These are phyloP conservation scores for Serranus cabrilla DNA, from an alignment of 2,797 vertebrate genomes.

Conservation along the genomic window DNA sequence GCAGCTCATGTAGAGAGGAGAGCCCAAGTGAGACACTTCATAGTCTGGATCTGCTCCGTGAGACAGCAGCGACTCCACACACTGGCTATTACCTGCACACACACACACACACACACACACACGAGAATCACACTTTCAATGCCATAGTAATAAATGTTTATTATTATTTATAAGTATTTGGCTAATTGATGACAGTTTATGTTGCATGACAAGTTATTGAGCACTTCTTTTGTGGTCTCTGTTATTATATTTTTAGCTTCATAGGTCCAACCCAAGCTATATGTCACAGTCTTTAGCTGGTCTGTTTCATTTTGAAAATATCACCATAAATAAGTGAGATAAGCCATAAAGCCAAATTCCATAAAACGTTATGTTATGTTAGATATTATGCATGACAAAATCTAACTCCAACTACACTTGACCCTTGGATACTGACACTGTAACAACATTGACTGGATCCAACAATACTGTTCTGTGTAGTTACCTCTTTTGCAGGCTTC, in stretches of 20 bases:
- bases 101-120: constrained; percentile 7
- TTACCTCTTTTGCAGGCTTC: constrained; percentile 95
- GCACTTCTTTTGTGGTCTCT: background rate
- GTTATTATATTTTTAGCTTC: too few relatives aligned
- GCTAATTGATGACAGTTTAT: too few relatives aligned
- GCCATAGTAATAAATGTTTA: too few relatives aligned
- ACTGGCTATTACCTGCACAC: constrained; percentile 67
- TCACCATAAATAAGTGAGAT: background rate
- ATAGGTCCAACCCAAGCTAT: background rate
- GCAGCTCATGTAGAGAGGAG: constrained; percentile 75
- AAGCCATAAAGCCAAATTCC: background rate
- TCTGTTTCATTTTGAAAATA: background rate
- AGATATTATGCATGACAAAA: too few relatives aligned
- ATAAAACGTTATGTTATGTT: too few relatives aligned
- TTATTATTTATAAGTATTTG: too few relatives aligned
- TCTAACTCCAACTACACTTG: background rate
- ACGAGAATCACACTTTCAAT: background rate
- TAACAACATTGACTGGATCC: background rate
- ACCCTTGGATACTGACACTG: background rate
- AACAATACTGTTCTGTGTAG: background rate
- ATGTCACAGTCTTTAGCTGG: background rate
- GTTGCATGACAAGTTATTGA: background rate
- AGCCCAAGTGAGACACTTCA: constrained; percentile 67
- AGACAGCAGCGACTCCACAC: constrained; percentile 72
- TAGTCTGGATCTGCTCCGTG: constrained; percentile 74